Conservation (phyloP, 2,797 vertebrate genomes). For the Sciurus vulgaris region DNA sequence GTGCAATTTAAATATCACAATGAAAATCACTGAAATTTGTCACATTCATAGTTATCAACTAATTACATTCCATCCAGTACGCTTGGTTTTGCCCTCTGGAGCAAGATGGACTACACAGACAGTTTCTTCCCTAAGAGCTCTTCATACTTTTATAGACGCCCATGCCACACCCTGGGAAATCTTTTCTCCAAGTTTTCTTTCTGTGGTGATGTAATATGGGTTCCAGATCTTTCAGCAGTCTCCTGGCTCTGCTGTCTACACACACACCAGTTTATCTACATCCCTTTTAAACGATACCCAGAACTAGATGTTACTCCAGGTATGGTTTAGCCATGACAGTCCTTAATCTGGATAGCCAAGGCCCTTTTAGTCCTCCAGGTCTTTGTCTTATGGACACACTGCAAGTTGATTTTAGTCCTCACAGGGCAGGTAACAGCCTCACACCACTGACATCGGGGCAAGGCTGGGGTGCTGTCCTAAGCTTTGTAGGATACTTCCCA, state of each 20-base stretch:
- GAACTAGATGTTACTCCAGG: not conserved
- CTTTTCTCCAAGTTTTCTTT: not conserved
- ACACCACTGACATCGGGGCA: not conserved
- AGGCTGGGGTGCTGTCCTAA: not conserved
- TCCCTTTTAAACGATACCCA: not conserved
- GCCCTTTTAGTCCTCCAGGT: not conserved
- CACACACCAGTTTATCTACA: not conserved
- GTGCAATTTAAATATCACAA: not conserved
- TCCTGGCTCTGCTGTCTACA: not conserved
- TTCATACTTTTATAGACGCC: not conserved
- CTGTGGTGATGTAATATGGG: rapidly evolving
- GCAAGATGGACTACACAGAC: not conserved
- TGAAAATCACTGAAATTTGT: not conserved
- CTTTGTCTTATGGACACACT: not conserved
- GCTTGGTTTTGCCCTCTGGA: not conserved
- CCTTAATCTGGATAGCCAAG: too few species aligned
- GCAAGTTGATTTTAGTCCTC: not conserved
- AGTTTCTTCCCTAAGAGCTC: not conserved
- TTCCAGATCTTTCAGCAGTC: not conserved
- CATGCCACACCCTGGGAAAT: not conserved
- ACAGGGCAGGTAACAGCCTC: not conserved
- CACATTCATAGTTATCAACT: not conserved
- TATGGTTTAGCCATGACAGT: not conserved
- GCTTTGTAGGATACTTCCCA: not conserved
- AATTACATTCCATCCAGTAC: not conserved